Evolutionary conservation across 2,888 invertebrate genomes (phyloP), one percentile per base, ranked within the genome.

Genomic region (Stomorhina lunata): DNA sequence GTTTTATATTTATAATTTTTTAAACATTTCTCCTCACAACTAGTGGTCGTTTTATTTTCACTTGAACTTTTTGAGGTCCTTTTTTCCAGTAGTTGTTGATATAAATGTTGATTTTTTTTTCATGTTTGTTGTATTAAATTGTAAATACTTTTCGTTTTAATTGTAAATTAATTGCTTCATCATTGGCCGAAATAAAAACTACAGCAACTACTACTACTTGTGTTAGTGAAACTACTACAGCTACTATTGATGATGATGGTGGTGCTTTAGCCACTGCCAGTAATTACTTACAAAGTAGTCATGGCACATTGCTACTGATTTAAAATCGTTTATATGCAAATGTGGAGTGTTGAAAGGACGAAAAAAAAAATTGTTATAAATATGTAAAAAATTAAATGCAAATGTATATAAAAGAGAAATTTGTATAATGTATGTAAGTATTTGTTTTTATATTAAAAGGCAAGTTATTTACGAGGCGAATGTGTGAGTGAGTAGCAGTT

Each of bases 111-210:
- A 29, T 79, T 83, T 83, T 73, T 37, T 55, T 80, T 82, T 78
- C 61, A 81, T 61, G 27, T 53, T 76, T 86, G 84, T 80, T 86
- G 84, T 85, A 83, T 71, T 80, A 84, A 86, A 86, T 88, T 87
- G 86, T 86, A 88, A 88, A 88, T 88, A 88, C 87, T 87, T 84
- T 84, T 88, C 86, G 87, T 88, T 88, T 88, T 89, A 88, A 88
- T 88, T 88, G 88, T 86, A 89, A 88, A 88, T 88, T 89, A 88
- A 89, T 88, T 87, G 88, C 89, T 88, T 87, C 87, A 88, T 88
- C 88, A 88, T 87, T 87, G 87, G 72, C 81, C 76, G 59, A 75
- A 82, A 72, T 48, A 84, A 80, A 72, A 76, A 68, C 79, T 75
- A 75, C 76, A 59, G 40, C 50, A 45, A n/a, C 59, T 22, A 12